These are phyloP conservation scores for Oxycera nigricornis DNA, from an alignment of 2,888 invertebrate species.

Conservation along the genomic window DNA sequence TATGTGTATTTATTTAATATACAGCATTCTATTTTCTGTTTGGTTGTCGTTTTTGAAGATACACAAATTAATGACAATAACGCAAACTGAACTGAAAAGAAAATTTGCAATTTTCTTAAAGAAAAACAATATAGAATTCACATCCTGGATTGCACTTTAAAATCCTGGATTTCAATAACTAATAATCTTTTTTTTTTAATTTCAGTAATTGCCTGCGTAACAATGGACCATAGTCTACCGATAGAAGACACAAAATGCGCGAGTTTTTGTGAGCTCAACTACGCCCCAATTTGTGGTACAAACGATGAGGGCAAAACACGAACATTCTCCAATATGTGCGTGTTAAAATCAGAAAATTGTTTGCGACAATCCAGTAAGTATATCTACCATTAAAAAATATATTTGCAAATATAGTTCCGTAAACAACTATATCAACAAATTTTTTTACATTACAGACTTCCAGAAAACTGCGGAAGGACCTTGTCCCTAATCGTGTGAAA, in stretches of 20 bases:
- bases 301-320: conserved; percentile 60
- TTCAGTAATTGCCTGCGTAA: conserved; percentile 41
- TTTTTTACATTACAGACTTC: conserved; percentile 53
- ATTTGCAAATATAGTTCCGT: background rate
- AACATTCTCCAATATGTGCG: conserved; percentile 59
- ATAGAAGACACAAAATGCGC: conserved; percentile 58
- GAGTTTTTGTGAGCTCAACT: conserved; percentile 47
- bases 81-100: no score
- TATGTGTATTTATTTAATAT: no score
- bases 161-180: no score
- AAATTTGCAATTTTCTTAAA: no score
- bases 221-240: conserved; percentile 51
- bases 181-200: background rate
- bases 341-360: conserved; percentile 61
- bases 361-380: conserved; percentile 55
- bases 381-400: conserved; percentile 1
- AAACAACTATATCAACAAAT: background rate
- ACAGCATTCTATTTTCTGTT: no score
- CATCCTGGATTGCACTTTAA: no score
- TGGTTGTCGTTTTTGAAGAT: no score
- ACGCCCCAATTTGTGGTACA: conserved; percentile 56
- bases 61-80: no score
- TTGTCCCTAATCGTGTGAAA: conserved; percentile 54
- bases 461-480: conserved; percentile 60
- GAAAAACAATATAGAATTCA: no score